phyloP scores from a whole-genome alignment of 2,888 invertebrate species.

The Lottia scabra region DNA sequence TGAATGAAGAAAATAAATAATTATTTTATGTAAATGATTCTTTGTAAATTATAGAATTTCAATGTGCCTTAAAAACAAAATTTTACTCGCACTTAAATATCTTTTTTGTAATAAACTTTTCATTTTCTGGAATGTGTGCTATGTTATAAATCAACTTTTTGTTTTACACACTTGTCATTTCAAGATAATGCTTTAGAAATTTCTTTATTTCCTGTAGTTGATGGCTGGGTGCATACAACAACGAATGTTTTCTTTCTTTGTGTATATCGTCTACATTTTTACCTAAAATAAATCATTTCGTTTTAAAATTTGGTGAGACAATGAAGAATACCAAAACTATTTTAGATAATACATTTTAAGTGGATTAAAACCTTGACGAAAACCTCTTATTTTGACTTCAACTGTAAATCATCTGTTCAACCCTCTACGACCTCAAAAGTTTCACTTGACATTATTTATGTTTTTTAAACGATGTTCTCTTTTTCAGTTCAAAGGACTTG shows the following conservation, averaged over 20 bases:
- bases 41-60: no score
- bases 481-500: neutral
- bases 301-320: neutral
- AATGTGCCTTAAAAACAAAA: no score
- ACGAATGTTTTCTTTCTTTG: neutral
- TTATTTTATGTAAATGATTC: no score
- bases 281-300: neutral
- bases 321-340: neutral
- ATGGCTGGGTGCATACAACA: neutral
- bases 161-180: constrained; percentile 6
- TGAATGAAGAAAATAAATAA: no score
- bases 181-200: neutral
- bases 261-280: neutral
- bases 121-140: no score
- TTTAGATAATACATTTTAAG: neutral
- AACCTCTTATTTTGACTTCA: neutral
- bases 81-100: no score
- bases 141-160: neutral
- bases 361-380: neutral
- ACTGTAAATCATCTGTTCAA: neutral
- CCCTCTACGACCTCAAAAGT: neutral
- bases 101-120: no score
- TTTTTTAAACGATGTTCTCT: constrained; percentile 1
- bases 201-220: neutral
- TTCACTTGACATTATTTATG: neutral